phyloP scores from a whole-genome alignment of 2,113 vertebrate species.

The Dermatemys mawii region DNA sequence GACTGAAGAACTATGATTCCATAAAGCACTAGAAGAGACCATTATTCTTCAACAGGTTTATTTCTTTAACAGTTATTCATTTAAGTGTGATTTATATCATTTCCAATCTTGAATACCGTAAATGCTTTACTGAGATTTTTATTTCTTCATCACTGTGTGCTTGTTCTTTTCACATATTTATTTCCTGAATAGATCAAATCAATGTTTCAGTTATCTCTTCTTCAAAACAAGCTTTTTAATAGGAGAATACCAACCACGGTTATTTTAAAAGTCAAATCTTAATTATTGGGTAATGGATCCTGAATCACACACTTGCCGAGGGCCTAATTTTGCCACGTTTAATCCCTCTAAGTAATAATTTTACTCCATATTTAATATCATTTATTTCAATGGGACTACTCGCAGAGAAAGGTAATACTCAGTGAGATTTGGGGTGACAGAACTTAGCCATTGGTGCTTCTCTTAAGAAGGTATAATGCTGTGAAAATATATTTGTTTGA shows the following conservation, averaged over 20 bases:
- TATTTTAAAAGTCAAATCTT: background rate
- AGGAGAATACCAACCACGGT: background rate
- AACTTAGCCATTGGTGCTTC: slow-evolving; percentile 7
- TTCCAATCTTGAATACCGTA: background rate
- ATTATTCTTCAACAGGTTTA: slow-evolving; percentile 44
- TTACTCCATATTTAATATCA: background rate
- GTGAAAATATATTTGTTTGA: slow-evolving; percentile 52
- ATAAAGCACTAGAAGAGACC: slow-evolving; percentile 20
- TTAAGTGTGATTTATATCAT: slow-evolving; percentile 15
- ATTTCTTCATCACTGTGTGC: background rate
- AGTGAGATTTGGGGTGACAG: slow-evolving; percentile 16
- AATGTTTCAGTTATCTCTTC: background rate
- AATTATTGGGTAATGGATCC: background rate
- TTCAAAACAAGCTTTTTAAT: background rate
- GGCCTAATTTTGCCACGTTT: slow-evolving; percentile 3
- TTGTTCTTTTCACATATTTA: background rate
- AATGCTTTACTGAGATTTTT: slow-evolving; percentile 17
- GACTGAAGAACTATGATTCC: slow-evolving; percentile 15
- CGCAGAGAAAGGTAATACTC: slow-evolving; percentile 13
- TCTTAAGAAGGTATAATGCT: slow-evolving; percentile 34
- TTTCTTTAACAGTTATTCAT: slow-evolving; percentile 8
- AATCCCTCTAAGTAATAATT: background rate
- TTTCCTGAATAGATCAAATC: slow-evolving; percentile 19
- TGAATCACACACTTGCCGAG: slow-evolving; percentile 7
- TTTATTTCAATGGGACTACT: slow-evolving; percentile 14